Percentiles rank a stretch among this genome's conserved stretches.
Evolutionary conservation across 2,888 invertebrate genomes (phyloP).

Genomic region (Diachrysia chrysitis): DNA sequence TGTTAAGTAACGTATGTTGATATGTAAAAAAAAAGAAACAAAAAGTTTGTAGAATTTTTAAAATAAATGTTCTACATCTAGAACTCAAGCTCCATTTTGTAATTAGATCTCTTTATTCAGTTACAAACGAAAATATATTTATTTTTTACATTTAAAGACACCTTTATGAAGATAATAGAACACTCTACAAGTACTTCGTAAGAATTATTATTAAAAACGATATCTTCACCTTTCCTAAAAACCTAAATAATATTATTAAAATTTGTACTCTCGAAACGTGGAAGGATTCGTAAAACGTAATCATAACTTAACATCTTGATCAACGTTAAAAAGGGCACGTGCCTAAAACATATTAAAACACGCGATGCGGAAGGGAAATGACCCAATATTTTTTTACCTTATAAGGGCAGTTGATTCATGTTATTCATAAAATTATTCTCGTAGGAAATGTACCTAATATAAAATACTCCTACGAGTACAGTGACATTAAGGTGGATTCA

Average conservation of each 20-base stretch:
- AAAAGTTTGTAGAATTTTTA: too few relatives aligned
- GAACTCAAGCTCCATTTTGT: too few relatives aligned
- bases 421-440: slow-evolving; percentile 6
- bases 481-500: slow-evolving; percentile 12
- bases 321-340: slow-evolving; percentile 23
- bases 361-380: slow-evolving; percentile 13
- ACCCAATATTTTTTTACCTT: slow-evolving; percentile 16
- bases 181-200: too few relatives aligned
- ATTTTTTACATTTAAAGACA: too few relatives aligned
- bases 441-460: slow-evolving; percentile 9
- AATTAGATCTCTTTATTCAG: too few relatives aligned
- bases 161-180: not conserved
- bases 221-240: slow-evolving; percentile 10
- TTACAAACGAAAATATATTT: too few relatives aligned
- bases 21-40: too few relatives aligned
- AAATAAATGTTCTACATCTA: too few relatives aligned
- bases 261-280: slow-evolving; percentile 23
- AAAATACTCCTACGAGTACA: slow-evolving; percentile 21
- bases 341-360: not conserved
- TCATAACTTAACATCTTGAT: slow-evolving; percentile 1
- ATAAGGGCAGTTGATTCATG: not conserved
- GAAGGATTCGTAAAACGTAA: slow-evolving; percentile 21
- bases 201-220: slow-evolving; percentile 25
- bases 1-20: too few relatives aligned
- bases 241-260: slow-evolving; percentile 27